These are phyloP conservation scores for Ophion costatus DNA, from an alignment of 2,888 invertebrate genomes.

Conservation along the genomic window DNA sequence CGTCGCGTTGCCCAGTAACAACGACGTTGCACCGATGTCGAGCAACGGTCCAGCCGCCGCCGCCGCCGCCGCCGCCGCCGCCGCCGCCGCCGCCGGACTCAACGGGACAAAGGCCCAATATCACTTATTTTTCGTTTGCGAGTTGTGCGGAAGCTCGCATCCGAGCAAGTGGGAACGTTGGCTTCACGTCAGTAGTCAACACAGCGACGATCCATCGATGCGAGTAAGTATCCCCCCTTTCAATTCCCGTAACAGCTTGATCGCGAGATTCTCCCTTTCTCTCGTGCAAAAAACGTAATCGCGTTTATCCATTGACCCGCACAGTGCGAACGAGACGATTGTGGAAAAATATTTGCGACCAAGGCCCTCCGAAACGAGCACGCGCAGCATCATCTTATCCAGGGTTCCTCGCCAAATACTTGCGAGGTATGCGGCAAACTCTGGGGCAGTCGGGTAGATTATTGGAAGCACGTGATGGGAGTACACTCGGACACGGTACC, in stretches of 20 bases:
- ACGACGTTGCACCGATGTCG: slow-evolving; percentile 66
- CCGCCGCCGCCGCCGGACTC: slow-evolving; percentile 70
- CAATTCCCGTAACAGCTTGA: too few relatives aligned
- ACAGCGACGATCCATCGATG: slow-evolving; percentile 81
- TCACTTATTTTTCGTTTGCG: slow-evolving; percentile 83
- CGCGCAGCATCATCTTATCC: slow-evolving; percentile 82
- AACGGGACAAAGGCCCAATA: slow-evolving; percentile 80
- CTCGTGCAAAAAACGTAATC: not conserved
- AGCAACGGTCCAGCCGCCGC: slow-evolving; percentile 68
- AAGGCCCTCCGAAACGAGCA: slow-evolving; percentile 83
- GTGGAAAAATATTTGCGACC: slow-evolving; percentile 83
- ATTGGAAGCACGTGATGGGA: slow-evolving; percentile 85
- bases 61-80: slow-evolving; percentile 3
- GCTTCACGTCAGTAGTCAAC: slow-evolving; percentile 83
- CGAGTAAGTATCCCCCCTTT: slow-evolving; percentile 70
- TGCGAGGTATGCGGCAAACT: slow-evolving; percentile 84
- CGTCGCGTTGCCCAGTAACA: slow-evolving; percentile 60
- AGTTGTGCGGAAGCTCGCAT: slow-evolving; percentile 84
- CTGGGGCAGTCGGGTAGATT: slow-evolving; percentile 84
- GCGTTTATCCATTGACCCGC: slow-evolving; percentile 3
- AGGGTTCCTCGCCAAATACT: slow-evolving; percentile 82
- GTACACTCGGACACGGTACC: slow-evolving; percentile 84
- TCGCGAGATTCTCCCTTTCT: not conserved
- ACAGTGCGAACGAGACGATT: slow-evolving; percentile 80
- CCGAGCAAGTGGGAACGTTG: slow-evolving; percentile 84